Evolutionary conservation across 2,797 vertebrate genomes (phyloP), one percentile per base, ranked within the genome.

Genomic region (Spinus olivaceus): DNA sequence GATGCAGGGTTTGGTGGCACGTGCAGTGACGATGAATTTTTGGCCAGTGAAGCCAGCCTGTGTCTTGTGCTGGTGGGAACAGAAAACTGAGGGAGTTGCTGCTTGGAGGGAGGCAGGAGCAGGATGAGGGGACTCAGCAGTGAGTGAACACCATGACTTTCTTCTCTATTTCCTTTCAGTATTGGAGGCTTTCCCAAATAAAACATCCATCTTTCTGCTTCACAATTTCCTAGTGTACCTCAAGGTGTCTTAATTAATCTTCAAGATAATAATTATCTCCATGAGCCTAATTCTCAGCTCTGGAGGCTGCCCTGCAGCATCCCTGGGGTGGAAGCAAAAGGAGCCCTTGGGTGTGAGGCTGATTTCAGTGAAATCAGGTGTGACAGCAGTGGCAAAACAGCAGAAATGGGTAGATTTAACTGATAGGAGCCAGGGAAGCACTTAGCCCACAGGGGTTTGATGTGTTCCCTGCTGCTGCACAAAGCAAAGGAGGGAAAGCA

Each of bases 81-180:
- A 20, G 37, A 22, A 51, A 18, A 54, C 24, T 6, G 54, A 3
- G 37, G 25, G 27, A n/a, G 27, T 4, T 20, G n/a, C 56, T 70
- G 57, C 73, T 76, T 0, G 0, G 23, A 54, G 33, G 17, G 42
- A 39, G 14, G 19, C 41, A 41, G 39, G 51, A 70, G 79, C 20
- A 9, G 57, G 67, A 15, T 64, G 49, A 42, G 39, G 50, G 50
- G n/a, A 84, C 16, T 15, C 72, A 57, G 54, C 54, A 79, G 30
- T 1, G 3, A 81, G 15, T 2, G 5, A 64, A 39, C 1, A 25
- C 25, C 0, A 0, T 10, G 30, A 53, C 24, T 49, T 83, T 57
- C 61, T 81, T 41, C 22, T 72, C 25, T 41, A 23, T 41, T 70
- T 73, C 56, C 30, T 74, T 72, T 32, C 16, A 60, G 18, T 50